Percentiles rank a stretch among this genome's conserved stretches.
phyloP scores from a whole-genome alignment of 2,113 vertebrate species.

The Cacatua alba region DNA sequence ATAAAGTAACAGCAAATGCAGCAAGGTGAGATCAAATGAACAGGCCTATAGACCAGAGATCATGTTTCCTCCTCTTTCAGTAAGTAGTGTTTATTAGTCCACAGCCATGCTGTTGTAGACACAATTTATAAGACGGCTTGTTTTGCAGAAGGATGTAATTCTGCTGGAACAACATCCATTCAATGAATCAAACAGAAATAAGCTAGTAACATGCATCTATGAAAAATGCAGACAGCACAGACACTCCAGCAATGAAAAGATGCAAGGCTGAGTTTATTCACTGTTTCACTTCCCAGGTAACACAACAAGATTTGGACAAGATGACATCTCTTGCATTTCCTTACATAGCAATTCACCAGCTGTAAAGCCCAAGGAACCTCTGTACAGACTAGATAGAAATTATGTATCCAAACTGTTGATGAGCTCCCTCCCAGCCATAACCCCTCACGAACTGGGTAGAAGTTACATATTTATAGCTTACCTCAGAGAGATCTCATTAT shows the following conservation, averaged over 20 bases:
- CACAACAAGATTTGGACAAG: not conserved
- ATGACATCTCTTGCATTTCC: not conserved
- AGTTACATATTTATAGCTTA: not conserved
- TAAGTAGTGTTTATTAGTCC: constrained; percentile 39
- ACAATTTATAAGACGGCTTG: constrained; percentile 1
- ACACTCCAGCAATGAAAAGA: not conserved
- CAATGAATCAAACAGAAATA: not conserved
- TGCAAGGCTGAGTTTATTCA: not conserved
- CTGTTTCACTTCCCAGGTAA: not conserved
- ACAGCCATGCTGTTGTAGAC: not conserved
- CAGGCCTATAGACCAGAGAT: constrained; percentile 3
- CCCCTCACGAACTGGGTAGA: not conserved
- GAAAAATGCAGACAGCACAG: not conserved
- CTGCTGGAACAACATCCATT: not conserved
- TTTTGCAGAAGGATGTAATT: not conserved
- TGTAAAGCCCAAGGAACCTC: not conserved
- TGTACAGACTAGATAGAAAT: not conserved
- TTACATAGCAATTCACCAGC: not conserved
- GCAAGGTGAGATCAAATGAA: constrained; percentile 39
- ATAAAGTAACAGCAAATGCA: not conserved
- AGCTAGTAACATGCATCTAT: not conserved
- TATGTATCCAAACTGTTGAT: not conserved
- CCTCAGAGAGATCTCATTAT: not conserved
- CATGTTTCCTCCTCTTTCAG: not conserved
- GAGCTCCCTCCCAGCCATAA: not conserved